A percentile compares a stretch with the other conserved stretches of the same genome.
Evolutionary conservation across 2,797 vertebrate genomes (phyloP).

Genomic region (Macrochelys suwanniensis): DNA sequence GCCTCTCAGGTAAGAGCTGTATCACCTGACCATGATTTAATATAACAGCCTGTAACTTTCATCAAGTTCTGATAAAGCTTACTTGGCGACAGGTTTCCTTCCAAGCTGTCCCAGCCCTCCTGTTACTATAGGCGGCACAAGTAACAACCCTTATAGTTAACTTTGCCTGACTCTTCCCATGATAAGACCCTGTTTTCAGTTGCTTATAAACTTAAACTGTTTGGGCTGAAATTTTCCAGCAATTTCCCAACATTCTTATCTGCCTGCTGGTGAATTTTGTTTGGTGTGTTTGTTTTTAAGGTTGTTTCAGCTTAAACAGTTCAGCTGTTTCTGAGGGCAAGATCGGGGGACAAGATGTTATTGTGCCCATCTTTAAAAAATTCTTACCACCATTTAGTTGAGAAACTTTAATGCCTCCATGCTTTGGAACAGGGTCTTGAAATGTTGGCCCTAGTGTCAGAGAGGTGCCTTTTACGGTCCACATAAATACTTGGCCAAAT

Average conservation of each 20-base stretch:
- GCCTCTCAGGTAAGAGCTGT: not conserved
- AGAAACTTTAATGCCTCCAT: not conserved
- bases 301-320: not conserved
- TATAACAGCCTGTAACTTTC: not conserved
- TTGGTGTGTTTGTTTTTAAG: not conserved
- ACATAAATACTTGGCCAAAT: not conserved
- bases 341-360: not conserved
- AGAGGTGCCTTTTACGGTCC: not conserved
- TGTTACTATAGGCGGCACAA: not conserved
- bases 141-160: not conserved
- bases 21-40: not conserved
- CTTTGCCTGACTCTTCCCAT: not conserved
- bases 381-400: not conserved
- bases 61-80: not conserved
- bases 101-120: not conserved
- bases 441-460: not conserved
- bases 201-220: not conserved
- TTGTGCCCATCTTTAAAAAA: not conserved
- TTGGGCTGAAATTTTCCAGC: not conserved
- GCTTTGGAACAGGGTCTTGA: not conserved
- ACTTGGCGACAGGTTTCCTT: not conserved
- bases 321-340: not conserved
- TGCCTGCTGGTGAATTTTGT: not conserved
- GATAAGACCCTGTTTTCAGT: not conserved
- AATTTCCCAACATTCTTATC: not conserved